These are phyloP conservation scores for Brachyptera risi DNA, from an alignment of 2,888 invertebrate genomes.

Conservation along the genomic window DNA sequence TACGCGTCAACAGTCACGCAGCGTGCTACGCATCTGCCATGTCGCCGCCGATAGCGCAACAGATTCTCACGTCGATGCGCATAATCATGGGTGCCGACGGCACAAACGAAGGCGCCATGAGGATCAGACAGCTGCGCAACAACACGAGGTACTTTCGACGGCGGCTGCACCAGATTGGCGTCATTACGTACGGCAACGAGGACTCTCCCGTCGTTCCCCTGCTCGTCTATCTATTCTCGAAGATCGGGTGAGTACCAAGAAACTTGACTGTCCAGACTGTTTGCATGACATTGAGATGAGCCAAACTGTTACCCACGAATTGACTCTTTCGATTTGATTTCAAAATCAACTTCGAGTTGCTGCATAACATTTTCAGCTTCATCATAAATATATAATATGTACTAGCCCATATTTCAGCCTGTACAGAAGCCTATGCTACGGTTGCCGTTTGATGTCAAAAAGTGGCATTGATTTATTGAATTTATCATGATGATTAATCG, in stretches of 20 bases:
- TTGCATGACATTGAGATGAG: no score
- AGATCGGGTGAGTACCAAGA: constrained; percentile 88
- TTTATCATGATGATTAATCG: no score
- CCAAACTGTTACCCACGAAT: no score
- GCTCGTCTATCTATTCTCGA: constrained; percentile 90
- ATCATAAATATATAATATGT: no score
- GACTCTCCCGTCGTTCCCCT: constrained; percentile 97
- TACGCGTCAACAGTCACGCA: constrained; percentile 78
- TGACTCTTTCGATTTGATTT: no score
- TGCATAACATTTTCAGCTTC: no score
- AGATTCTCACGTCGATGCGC: constrained; percentile 83
- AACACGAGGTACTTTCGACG: constrained; percentile 81
- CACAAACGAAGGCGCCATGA: constrained; percentile 59
- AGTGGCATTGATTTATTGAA: no score
- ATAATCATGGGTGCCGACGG: constrained; percentile 84
- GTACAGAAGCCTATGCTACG: no score
- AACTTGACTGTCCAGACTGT: no score
- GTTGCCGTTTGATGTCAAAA: no score
- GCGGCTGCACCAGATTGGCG: constrained; percentile 79
- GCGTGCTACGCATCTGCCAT: constrained; percentile 82
- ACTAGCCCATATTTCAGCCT: no score
- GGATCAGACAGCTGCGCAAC: constrained; percentile 67
- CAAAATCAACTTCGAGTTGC: no score
- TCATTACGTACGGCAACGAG: constrained; percentile 86
- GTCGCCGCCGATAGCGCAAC: constrained; percentile 87